These are phyloP conservation scores for Halesus radiatus DNA, from an alignment of 1,140 invertebrate species.

Conservation along the genomic window DNA sequence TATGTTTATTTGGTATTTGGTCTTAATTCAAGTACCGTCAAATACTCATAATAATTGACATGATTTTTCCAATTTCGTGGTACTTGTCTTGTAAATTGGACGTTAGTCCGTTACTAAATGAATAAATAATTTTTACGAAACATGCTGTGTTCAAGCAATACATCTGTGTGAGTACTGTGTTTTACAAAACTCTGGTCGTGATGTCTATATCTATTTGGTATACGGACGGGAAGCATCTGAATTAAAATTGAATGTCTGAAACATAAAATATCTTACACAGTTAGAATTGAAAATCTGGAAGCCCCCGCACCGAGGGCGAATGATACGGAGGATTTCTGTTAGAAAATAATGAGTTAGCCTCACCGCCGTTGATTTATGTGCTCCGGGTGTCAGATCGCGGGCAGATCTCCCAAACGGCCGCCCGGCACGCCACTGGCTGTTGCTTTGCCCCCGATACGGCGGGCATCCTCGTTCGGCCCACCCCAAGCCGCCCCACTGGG, in stretches of 20 bases:
- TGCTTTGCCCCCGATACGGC: slow-evolving; percentile 5
- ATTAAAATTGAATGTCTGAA: neutral
- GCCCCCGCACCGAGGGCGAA: neutral
- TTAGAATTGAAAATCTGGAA: neutral
- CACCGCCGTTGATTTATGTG: slow-evolving; percentile 32
- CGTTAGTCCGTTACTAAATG: no score
- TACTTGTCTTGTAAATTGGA: no score
- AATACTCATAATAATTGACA: no score
- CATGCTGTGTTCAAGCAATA: no score
- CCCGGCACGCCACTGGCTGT: slow-evolving; percentile 40
- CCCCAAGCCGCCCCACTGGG: neutral
- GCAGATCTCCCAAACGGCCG: slow-evolving; percentile 14
- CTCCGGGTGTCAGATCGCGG: slow-evolving; percentile 25
- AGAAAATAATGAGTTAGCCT: slow-evolving; percentile 43
- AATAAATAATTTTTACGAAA: no score
- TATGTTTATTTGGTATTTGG: no score
- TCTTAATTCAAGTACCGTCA: no score
- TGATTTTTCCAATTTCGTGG: no score
- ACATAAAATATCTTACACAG: neutral
- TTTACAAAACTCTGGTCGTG: no score
- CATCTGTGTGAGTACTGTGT: no score
- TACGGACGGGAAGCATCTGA: no score
- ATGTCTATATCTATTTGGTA: no score
- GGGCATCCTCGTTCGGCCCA: neutral
- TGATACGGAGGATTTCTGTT: slow-evolving; percentile 30